Evolutionary conservation across 1,140 invertebrate genomes (phyloP).

Genomic region (Olivierus martensii): DNA sequence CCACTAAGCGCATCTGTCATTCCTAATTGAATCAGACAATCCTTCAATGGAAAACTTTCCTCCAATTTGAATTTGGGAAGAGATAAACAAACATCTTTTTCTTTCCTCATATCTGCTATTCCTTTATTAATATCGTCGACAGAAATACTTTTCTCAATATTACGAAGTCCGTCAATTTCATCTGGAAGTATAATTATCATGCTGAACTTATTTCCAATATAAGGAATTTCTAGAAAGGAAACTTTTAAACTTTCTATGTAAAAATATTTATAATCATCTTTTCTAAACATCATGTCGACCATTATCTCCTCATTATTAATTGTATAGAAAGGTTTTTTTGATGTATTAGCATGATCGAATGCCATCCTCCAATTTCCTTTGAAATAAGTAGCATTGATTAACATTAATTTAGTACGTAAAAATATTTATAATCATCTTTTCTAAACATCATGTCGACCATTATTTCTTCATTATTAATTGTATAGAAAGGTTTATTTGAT

Average conservation of each 20-base stretch:
- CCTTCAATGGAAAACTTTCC: constrained; percentile 28
- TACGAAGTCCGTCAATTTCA: background rate
- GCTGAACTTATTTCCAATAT: background rate
- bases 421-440: background rate
- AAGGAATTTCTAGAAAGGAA: background rate
- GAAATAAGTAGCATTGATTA: no score
- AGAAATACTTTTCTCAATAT: background rate
- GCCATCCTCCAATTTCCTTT: no score
- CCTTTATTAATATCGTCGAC: no score
- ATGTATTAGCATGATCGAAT: background rate
- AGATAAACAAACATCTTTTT: background rate
- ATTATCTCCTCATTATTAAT: background rate
- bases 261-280: background rate
- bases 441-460: background rate
- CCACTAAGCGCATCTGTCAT: constrained; percentile 17
- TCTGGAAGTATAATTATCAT: background rate
- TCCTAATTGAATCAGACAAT: constrained; percentile 18
- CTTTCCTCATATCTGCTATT: background rate
- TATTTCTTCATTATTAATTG: background rate
- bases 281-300: no score
- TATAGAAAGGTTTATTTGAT: background rate
- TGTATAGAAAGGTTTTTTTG: background rate
- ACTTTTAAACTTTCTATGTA: background rate
- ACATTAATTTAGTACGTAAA: no score
- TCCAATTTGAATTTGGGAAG: constrained; percentile 71